A percentile compares a stretch with the other conserved stretches of the same genome.
Conservation (phyloP, 1,140 invertebrate species). For the Pissodes strobi region DNA sequence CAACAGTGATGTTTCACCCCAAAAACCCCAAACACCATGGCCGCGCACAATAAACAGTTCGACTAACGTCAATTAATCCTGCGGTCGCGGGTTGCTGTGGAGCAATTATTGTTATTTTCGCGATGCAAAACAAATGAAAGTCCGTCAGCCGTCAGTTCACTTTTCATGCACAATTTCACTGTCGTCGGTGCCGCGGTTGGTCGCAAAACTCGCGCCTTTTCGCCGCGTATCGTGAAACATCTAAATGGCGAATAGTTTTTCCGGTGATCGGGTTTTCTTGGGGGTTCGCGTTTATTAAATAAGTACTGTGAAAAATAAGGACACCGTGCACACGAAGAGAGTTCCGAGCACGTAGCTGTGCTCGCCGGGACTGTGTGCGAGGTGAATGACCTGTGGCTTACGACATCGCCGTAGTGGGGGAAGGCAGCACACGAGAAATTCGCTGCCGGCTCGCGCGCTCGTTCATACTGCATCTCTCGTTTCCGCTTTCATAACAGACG, state of each 20-base stretch:
- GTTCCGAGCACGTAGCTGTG: constrained; percentile 46
- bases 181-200: not conserved
- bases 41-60: no score
- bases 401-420: constrained; percentile 46
- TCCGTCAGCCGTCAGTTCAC: constrained; percentile 18
- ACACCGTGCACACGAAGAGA: constrained; percentile 41
- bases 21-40: no score
- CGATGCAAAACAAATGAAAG: constrained; percentile 17
- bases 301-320: constrained; percentile 50
- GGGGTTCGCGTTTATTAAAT: constrained; percentile 36
- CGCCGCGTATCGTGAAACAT: not conserved
- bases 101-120: constrained; percentile 1
- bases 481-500: constrained; percentile 29
- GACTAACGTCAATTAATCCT: not conserved
- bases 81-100: not conserved
- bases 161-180: constrained; percentile 18
- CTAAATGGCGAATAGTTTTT: no score
- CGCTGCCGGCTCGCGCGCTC: constrained; percentile 43
- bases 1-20: no score
- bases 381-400: constrained; percentile 56
- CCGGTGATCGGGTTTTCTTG: not conserved
- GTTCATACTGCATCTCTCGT: constrained; percentile 33
- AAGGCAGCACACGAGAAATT: constrained; percentile 47
- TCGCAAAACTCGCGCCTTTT: not conserved
- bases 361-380: constrained; percentile 53